Percentiles rank a stretch among this genome's conserved stretches.
Evolutionary conservation across 2,113 vertebrate genomes (phyloP).

Genomic region (Cyprinodon brontotheroides): DNA sequence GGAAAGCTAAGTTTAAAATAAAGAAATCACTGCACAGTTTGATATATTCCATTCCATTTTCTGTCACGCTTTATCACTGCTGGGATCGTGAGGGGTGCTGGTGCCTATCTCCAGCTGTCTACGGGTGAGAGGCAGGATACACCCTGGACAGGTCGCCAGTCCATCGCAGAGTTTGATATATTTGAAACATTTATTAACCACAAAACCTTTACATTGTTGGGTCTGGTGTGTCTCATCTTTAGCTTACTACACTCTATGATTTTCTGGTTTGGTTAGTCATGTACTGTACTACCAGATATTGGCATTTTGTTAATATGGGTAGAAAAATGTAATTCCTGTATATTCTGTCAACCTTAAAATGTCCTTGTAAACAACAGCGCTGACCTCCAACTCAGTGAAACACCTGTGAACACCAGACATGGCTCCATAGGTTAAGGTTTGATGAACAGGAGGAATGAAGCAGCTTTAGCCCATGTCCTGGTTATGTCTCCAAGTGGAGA

Average conservation of each 20-base stretch:
- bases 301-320: neutral
- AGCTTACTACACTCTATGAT: neutral
- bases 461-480: neutral
- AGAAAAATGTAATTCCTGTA: too few relatives aligned
- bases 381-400: neutral
- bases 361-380: neutral
- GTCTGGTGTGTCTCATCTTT: neutral
- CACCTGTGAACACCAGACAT: neutral
- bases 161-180: too few relatives aligned
- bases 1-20: slow-evolving; percentile 23
- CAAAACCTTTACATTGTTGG: neutral
- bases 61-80: too few relatives aligned
- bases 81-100: too few relatives aligned
- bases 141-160: too few relatives aligned
- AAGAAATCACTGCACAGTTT: neutral
- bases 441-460: neutral
- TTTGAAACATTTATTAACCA: neutral
- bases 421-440: neutral
- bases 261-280: neutral
- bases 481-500: neutral
- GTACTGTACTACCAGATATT: neutral
- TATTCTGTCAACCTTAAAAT: too few relatives aligned
- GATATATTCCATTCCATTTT: neutral
- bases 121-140: too few relatives aligned
- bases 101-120: too few relatives aligned